A percentile compares a stretch with the other conserved stretches of the same genome.
Conservation (phyloP, 2,113 vertebrate genomes). For the Nothocercus julius region DNA sequence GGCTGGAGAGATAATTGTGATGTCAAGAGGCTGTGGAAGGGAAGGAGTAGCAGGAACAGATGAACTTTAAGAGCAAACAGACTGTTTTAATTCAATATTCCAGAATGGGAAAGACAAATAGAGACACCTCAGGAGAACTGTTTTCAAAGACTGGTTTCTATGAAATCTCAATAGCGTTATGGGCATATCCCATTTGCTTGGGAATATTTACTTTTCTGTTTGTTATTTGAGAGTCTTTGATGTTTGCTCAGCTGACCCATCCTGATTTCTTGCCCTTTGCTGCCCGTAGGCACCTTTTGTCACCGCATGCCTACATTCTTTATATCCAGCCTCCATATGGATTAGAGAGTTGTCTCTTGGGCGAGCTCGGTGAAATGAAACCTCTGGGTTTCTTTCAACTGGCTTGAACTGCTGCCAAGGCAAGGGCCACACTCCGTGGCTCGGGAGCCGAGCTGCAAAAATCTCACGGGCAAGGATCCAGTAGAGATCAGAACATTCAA, state of each 20-base stretch:
- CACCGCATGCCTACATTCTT: background rate
- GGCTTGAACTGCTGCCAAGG: constrained; percentile 25
- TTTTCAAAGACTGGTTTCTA: constrained; percentile 37
- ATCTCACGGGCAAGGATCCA: background rate
- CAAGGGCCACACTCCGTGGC: background rate
- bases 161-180: constrained; percentile 19
- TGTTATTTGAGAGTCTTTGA: constrained; percentile 41
- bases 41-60: background rate
- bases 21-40: background rate
- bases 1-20: constrained; percentile 5
- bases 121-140: background rate
- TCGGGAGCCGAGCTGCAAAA: constrained; percentile 5
- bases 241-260: constrained; percentile 56
- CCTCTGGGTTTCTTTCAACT: constrained; percentile 16
- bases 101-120: constrained; percentile 38
- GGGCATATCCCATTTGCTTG: constrained; percentile 24
- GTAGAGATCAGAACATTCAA: background rate
- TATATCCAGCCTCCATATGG: background rate
- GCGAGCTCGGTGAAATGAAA: constrained; percentile 18
- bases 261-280: constrained; percentile 35
- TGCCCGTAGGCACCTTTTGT: constrained; percentile 24
- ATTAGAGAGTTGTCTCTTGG: constrained; percentile 13
- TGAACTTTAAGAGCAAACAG: constrained; percentile 24
- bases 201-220: constrained; percentile 49
- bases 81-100: constrained; percentile 30